Evolutionary conservation across 2,888 invertebrate species (phyloP).

Genomic region (Eilema caniola): DNA sequence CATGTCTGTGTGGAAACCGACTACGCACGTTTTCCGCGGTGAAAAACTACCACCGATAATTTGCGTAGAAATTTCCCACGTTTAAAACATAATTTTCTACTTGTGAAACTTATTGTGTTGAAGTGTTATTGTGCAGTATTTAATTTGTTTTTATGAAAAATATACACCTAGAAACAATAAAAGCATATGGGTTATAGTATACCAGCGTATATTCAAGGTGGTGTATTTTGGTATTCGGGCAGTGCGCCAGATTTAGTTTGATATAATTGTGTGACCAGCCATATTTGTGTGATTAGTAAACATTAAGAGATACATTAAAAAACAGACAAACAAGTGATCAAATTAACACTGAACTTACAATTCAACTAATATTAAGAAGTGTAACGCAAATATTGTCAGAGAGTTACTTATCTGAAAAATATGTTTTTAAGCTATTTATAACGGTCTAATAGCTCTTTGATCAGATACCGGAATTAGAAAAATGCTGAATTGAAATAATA

Average conservation of each 20-base stretch:
- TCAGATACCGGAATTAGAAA: slow-evolving; percentile 5
- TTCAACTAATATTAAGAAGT: neutral
- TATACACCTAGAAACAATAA: slow-evolving; percentile 26
- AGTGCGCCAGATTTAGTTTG: slow-evolving; percentile 68
- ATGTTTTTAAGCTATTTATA: too few relatives aligned
- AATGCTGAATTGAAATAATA: slow-evolving; percentile 32
- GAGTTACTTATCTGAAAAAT: neutral
- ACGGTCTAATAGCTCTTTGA: neutral
- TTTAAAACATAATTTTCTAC: neutral
- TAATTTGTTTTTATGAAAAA: slow-evolving; percentile 3
- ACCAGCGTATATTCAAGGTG: slow-evolving; percentile 63
- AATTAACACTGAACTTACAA: neutral
- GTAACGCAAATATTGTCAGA: neutral
- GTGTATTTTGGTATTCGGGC: slow-evolving; percentile 79
- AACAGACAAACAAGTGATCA: neutral
- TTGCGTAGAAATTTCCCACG: neutral
- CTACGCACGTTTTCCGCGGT: slow-evolving; percentile 25
- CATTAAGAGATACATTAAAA: slow-evolving; percentile 34
- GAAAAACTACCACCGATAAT: slow-evolving; percentile 21
- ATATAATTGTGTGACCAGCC: slow-evolving; percentile 48
- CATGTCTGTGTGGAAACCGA: slow-evolving; percentile 20
- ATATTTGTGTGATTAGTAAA: slow-evolving; percentile 59
- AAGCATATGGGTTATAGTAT: slow-evolving; percentile 50
- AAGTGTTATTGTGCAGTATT: neutral
- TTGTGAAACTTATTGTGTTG: neutral